Base-by-base conservation (phyloP, 2,888 invertebrate genomes). In the Atherix ibis region DNA sequence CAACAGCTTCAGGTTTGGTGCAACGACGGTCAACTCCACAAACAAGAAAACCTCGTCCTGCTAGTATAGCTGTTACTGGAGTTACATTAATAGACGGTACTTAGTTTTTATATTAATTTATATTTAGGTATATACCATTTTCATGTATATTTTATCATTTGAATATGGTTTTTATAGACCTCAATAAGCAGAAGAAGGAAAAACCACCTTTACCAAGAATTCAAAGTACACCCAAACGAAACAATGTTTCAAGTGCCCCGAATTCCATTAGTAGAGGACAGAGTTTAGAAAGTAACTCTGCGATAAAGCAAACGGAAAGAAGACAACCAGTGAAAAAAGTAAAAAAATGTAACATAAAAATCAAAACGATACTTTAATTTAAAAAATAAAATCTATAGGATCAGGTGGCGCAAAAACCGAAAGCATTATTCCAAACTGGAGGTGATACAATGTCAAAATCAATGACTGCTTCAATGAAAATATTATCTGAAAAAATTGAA, bases 11-110 rank as follows among this genome's bases (percentile, higher is more conserved):
- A 27, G 68, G 68, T 46, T 61, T 65, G 37, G 63, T 71, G 42
- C 68, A 77, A 49, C 67, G 73, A 50, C 68, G 68, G 48, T 70
- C 69, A 52, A 63, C 69, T 17, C 54, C 53, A 51, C 68, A 67
- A 48, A 67, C 71, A 39, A 71, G 73, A 56, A 77, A 74, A 60
- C 84, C 76, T 50, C 72, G 83, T 43, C 83, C 84, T 46, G 74
- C 74, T 50, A 82, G 81, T 63, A 83, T 84, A 56, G 82, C 82
- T 46, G 80, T 83, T 52, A 85, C 85, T 36, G 84, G 83, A 44
- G 77, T 85, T 51, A 74, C 79, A 40, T 44, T 58, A 38, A 62
- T 58, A 55, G 46, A 62, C 52, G 63, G 64, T 65, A n/a, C n/a
- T n/a, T 56, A 62, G 58, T 40, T 34, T 32, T 32, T 10, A 18